Percentiles rank a stretch among this genome's conserved stretches.
phyloP scores from a whole-genome alignment of 1,140 invertebrate species.

The Bombus waltoni region DNA sequence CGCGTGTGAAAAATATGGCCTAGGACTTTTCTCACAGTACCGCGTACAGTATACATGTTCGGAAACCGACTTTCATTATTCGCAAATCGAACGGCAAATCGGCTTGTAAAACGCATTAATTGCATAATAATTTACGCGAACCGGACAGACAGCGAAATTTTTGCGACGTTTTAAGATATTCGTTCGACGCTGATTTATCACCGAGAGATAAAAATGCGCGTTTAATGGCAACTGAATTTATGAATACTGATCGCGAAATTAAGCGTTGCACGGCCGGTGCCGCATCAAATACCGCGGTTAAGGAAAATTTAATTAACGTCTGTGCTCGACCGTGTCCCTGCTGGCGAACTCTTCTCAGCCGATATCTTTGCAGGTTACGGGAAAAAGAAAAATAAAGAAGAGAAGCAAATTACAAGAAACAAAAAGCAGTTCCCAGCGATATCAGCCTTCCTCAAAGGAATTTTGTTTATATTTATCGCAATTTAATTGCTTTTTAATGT shows the following conservation, averaged over 20 bases:
- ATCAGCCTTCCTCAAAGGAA: background rate
- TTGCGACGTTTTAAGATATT: conserved; percentile 13
- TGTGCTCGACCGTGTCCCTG: background rate
- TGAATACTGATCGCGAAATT: conserved; percentile 48
- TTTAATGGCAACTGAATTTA: conserved; percentile 48
- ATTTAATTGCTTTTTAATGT: conserved; percentile 3
- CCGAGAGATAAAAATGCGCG: conserved; percentile 9
- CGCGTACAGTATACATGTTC: background rate
- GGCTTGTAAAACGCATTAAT: background rate
- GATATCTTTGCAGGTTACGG: background rate
- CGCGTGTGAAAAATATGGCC: too few species aligned
- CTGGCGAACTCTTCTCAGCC: background rate
- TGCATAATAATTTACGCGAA: conserved; percentile 14
- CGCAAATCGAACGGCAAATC: background rate
- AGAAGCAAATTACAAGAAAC: background rate
- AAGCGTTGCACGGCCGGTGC: conserved; percentile 1
- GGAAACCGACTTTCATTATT: background rate
- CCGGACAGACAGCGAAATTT: background rate
- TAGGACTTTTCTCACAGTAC: background rate
- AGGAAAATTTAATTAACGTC: conserved; percentile 46
- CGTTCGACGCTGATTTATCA: conserved; percentile 25
- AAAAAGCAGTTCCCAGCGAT: background rate
- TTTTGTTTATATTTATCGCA: background rate
- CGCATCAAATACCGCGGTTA: conserved; percentile 30
- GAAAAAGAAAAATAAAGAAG: background rate